These are phyloP conservation scores for Channa argus DNA, from an alignment of 2,113 vertebrate genomes.

Conservation along the genomic window DNA sequence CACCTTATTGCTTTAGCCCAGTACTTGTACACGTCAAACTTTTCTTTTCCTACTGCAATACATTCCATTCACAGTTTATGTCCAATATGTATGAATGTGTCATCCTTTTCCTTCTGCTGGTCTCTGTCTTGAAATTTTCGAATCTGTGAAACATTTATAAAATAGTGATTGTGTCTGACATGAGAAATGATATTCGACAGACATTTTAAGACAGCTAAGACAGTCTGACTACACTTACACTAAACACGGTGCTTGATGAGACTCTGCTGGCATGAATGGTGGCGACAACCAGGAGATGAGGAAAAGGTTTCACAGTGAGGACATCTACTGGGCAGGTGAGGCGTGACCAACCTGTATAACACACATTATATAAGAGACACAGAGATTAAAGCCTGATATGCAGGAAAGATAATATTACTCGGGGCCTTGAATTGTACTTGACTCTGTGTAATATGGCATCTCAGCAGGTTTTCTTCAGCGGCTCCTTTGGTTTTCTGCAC, in stretches of 20 bases:
- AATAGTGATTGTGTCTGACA: too few species aligned
- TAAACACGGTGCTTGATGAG: constrained; percentile 37
- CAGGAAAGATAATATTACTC: neutral
- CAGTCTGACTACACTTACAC: constrained; percentile 20
- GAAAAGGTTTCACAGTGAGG: constrained; percentile 23
- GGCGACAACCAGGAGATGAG: neutral
- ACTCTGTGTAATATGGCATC: too few species aligned
- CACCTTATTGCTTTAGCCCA: too few species aligned
- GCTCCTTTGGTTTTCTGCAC: too few species aligned
- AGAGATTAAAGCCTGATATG: constrained; percentile 17
- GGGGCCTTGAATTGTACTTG: neutral
- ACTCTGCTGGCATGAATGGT: constrained; percentile 14
- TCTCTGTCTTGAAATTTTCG: neutral
- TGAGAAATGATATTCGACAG: neutral
- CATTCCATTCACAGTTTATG: too few species aligned
- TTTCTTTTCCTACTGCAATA: too few species aligned
- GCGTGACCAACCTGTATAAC: neutral
- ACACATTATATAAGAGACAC: neutral
- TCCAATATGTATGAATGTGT: too few species aligned
- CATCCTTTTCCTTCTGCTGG: too few species aligned
- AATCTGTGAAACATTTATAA: neutral
- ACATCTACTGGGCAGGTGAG: constrained; percentile 46
- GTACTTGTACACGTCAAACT: too few species aligned
- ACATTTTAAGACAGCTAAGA: constrained; percentile 9
- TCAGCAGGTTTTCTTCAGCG: too few species aligned